Percentiles rank a stretch among this genome's conserved stretches.
phyloP scores from a whole-genome alignment of 2,797 vertebrate genomes.

The Neosalanx taihuensis region DNA sequence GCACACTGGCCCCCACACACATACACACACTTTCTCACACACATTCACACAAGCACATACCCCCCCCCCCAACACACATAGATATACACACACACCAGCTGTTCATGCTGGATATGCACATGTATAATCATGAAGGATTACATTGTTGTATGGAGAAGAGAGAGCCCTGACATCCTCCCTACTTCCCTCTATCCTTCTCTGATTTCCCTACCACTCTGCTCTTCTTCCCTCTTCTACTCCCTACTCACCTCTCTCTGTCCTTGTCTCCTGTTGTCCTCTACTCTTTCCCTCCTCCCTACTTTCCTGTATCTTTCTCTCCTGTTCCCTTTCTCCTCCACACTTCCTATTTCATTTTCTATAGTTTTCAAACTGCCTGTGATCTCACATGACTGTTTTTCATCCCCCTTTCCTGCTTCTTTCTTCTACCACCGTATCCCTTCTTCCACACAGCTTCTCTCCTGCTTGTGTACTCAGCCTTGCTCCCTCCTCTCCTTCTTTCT shows the following conservation, averaged over 20 bases:
- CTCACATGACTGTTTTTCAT: too few relatives aligned
- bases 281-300: background rate
- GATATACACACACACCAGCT: conserved; percentile 16
- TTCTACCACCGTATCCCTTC: too few relatives aligned
- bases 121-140: conserved; percentile 21
- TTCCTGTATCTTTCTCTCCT: background rate
- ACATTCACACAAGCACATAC: conserved; percentile 2
- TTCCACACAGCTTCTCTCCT: too few relatives aligned
- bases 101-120: conserved; percentile 17
- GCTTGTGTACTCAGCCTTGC: background rate
- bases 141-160: background rate
- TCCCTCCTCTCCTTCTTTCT: background rate
- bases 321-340: background rate
- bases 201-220: background rate
- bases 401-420: too few relatives aligned
- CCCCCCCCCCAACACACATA: background rate
- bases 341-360: too few relatives aligned
- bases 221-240: background rate
- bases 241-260: background rate
- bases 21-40: background rate
- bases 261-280: background rate
- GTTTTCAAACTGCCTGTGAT: too few relatives aligned
- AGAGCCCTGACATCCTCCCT: conserved; percentile 1
- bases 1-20: background rate
- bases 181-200: too few relatives aligned